Conservation (phyloP, 2,797 vertebrate species). For the Oreochromis grahami region DNA sequence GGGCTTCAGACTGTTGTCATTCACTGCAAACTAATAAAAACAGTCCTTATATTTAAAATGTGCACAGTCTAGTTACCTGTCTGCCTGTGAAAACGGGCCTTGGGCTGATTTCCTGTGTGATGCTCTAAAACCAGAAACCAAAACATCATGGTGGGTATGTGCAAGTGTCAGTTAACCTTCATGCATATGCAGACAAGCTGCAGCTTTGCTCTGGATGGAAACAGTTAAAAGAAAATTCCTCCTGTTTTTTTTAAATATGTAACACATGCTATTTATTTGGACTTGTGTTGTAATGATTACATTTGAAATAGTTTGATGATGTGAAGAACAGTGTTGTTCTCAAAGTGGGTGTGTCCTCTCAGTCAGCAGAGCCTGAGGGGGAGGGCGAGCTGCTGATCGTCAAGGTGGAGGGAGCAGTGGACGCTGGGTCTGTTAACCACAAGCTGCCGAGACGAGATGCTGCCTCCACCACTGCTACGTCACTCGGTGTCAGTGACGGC, state of each 20-base stretch:
- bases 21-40: background rate
- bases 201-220: background rate
- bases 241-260: background rate
- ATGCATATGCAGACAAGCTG: background rate
- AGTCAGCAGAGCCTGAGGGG: slow-evolving; percentile 36
- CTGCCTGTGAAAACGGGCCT: background rate
- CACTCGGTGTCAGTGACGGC: background rate
- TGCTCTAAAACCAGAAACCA: background rate
- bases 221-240: background rate
- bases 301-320: background rate
- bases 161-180: fast-evolving
- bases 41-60: background rate
- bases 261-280: background rate
- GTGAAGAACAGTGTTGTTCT: background rate
- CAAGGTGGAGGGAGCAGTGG: slow-evolving; percentile 54
- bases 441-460: background rate
- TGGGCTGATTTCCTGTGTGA: background rate
- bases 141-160: background rate
- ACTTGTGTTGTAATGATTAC: background rate
- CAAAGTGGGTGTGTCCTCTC: background rate
- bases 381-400: slow-evolving; percentile 48
- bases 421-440: background rate
- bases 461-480: background rate
- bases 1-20: background rate
- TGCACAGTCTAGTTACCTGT: background rate